Evolutionary conservation across 2,888 invertebrate genomes (phyloP).

Genomic region (Meteorus colon): DNA sequence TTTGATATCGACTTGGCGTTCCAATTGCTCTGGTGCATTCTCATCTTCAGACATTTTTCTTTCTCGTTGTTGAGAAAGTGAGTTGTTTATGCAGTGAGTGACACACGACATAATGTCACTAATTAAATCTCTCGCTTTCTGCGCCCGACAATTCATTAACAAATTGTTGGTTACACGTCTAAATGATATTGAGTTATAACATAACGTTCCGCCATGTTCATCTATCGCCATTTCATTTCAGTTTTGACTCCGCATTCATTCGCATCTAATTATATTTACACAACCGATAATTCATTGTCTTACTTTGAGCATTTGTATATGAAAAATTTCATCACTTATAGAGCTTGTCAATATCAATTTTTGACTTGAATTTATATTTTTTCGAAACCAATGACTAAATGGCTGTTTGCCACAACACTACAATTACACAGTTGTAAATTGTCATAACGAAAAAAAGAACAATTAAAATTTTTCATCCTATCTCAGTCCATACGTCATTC

Average conservation of each 20-base stretch:
- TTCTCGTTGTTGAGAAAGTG: background rate
- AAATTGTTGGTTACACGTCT: conserved; percentile 7
- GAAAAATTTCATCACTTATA: background rate
- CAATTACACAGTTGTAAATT: background rate
- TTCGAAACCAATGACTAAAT: conserved; percentile 6
- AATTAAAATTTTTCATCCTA: conserved; percentile 52
- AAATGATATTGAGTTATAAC: conserved; percentile 18
- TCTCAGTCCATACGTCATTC: conserved; percentile 68
- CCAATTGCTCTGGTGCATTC: background rate
- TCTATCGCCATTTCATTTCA: conserved; percentile 36
- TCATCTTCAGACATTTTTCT: background rate
- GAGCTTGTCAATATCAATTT: background rate
- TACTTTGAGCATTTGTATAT: conserved; percentile 51
- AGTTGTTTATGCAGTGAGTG: too few species aligned
- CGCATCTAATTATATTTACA: conserved; percentile 51
- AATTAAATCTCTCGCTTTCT: background rate
- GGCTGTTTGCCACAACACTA: background rate
- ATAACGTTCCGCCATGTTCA: background rate
- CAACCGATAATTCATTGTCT: conserved; percentile 49
- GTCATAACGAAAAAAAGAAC: background rate
- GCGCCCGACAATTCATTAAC: background rate
- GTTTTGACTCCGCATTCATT: conserved; percentile 33
- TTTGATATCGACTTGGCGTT: conserved; percentile 9
- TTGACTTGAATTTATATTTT: conserved; percentile 26
- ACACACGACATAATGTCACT: background rate